phyloP scores from a whole-genome alignment of 2,888 invertebrate genomes.

The Tethea ocularis region DNA sequence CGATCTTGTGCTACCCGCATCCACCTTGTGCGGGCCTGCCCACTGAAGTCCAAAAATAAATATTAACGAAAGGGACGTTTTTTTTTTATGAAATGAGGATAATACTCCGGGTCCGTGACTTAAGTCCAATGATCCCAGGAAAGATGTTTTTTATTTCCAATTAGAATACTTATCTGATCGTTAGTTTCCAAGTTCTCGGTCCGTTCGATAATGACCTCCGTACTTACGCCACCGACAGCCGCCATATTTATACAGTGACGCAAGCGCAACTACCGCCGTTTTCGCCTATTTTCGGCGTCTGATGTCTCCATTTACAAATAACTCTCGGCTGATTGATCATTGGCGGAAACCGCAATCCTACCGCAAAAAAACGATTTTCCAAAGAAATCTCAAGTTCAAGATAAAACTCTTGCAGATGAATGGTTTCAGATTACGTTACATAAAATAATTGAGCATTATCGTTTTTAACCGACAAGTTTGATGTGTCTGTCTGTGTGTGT shows the following conservation, averaged over 20 bases:
- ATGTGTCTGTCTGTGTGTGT: too few species aligned
- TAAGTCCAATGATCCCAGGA: constrained; percentile 15
- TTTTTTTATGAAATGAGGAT: too few species aligned
- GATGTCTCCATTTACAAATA: constrained; percentile 27
- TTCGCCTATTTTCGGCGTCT: constrained; percentile 38
- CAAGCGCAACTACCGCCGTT: constrained; percentile 42
- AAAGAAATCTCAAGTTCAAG: constrained; percentile 60
- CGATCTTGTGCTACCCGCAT: too few species aligned
- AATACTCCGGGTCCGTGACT: too few species aligned
- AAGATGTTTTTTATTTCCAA: constrained; percentile 12
- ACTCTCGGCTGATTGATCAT: constrained; percentile 22
- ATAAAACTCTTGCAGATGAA: constrained; percentile 18
- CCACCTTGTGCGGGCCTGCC: too few species aligned
- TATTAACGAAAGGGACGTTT: too few species aligned
- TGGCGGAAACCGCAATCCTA: constrained; percentile 40
- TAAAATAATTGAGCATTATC: too few species aligned
- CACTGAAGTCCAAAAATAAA: too few species aligned
- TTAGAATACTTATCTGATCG: constrained; percentile 19
- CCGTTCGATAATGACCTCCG: constrained; percentile 41
- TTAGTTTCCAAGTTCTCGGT: constrained; percentile 21
- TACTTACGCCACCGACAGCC: constrained; percentile 37
- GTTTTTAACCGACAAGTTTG: too few species aligned
- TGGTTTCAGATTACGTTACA: not conserved
- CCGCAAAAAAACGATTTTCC: constrained; percentile 35
- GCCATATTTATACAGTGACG: constrained; percentile 28